These are phyloP conservation scores for Haliclona indistincta DNA, from an alignment of 37 sponge, comb jelly and placozoan species.

Conservation along the genomic window DNA sequence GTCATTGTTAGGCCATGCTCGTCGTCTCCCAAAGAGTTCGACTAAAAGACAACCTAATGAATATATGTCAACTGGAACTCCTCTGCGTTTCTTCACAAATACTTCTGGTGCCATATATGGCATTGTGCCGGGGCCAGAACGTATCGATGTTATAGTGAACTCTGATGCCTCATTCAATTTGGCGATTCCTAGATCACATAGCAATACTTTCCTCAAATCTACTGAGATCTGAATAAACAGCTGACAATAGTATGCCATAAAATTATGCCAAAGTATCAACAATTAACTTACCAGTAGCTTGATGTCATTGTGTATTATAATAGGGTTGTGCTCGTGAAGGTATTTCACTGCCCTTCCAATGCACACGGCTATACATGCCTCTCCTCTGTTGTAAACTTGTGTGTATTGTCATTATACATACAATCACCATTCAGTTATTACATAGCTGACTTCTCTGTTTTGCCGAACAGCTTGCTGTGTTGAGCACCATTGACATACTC, in stretches of 20 bases:
- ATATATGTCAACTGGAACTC: conserved; percentile 10
- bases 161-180: conserved; percentile 9
- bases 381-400: no score
- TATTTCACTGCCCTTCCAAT: conserved; percentile 29
- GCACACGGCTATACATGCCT: not conserved
- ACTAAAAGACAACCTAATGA: conserved; percentile 26
- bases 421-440: no score
- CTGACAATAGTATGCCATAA: not conserved
- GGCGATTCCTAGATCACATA: conserved; percentile 53
- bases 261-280: no score
- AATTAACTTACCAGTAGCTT: conserved; percentile 46
- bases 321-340: conserved; percentile 34
- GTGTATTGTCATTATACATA: no score
- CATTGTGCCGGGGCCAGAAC: conserved; percentile 16
- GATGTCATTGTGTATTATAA: conserved; percentile 47
- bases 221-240: conserved; percentile 21
- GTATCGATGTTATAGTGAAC: conserved; percentile 9
- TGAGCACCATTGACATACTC: conserved; percentile 34
- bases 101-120: conserved; percentile 53
- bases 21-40: conserved; percentile 7
- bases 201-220: conserved; percentile 4
- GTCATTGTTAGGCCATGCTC: conserved; percentile 17
- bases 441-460: no score
- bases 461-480: no score
- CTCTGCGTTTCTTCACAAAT: conserved; percentile 4